phyloP scores from a whole-genome alignment of 2,888 invertebrate species.

The Diaprepes abbreviatus region DNA sequence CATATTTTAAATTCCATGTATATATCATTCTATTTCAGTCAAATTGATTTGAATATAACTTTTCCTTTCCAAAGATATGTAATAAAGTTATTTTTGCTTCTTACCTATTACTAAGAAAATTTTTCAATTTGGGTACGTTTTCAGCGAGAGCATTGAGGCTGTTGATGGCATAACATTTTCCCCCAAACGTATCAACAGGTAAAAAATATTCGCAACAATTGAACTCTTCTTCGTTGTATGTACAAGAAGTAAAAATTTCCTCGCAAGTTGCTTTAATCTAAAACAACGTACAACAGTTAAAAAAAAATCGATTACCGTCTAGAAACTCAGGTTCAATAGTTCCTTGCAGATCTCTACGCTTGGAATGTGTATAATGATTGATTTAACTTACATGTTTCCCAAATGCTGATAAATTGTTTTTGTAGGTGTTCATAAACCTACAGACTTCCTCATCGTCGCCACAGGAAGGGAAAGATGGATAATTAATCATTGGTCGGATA shows the following conservation, averaged over 20 bases:
- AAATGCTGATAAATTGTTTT: slow-evolving; percentile 20
- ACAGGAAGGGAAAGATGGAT: not conserved
- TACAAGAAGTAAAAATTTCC: slow-evolving; percentile 33
- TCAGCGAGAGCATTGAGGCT: slow-evolving; percentile 26
- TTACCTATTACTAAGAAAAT: too few relatives aligned
- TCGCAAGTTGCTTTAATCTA: slow-evolving; percentile 28
- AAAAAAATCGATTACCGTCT: too few relatives aligned
- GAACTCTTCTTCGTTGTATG: slow-evolving; percentile 22
- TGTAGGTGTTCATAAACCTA: not conserved
- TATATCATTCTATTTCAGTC: too few relatives aligned
- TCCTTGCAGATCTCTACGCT: not conserved
- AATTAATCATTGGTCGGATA: slow-evolving; percentile 12
- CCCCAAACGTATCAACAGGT: slow-evolving; percentile 29
- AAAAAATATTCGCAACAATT: slow-evolving; percentile 32
- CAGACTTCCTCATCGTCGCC: slow-evolving; percentile 9
- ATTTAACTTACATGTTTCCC: slow-evolving; percentile 9
- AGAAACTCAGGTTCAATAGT: too few relatives aligned
- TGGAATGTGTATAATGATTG: too few relatives aligned
- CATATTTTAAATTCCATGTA: too few relatives aligned
- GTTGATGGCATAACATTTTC: slow-evolving; percentile 38
- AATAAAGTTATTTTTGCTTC: too few relatives aligned
- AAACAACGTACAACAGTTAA: not conserved
- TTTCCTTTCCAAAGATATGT: too few relatives aligned
- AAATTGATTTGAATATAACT: too few relatives aligned
- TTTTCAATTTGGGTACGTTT: not conserved